Conservation (phyloP, 2,888 invertebrate genomes). For the Drosophila yooni region DNA sequence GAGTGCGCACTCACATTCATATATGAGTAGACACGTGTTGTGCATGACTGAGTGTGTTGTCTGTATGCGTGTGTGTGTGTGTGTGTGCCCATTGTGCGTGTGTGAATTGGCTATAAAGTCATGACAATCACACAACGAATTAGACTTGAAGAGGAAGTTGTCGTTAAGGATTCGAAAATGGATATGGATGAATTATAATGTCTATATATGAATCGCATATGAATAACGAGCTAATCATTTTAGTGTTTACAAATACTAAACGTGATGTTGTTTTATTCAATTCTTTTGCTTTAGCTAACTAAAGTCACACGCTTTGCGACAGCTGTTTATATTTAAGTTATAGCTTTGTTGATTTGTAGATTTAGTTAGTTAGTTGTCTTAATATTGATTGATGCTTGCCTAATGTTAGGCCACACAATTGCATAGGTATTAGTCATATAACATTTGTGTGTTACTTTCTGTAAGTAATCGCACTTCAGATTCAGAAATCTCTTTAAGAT, state of each 20-base stretch:
- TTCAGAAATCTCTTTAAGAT: neutral
- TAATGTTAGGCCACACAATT: too few species aligned
- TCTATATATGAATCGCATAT: slow-evolving; percentile 30
- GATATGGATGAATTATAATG: slow-evolving; percentile 47
- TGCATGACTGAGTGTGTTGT: slow-evolving; percentile 51
- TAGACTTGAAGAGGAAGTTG: slow-evolving; percentile 71
- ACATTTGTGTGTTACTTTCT: neutral
- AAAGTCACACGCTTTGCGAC: slow-evolving; percentile 19
- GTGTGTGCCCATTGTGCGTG: slow-evolving; percentile 29
- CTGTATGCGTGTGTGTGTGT: slow-evolving; percentile 27
- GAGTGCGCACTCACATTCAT: slow-evolving; percentile 63
- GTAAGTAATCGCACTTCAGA: neutral
- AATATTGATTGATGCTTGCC: neutral
- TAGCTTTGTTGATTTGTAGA: neutral
- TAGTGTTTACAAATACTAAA: slow-evolving; percentile 23
- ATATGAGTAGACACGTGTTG: slow-evolving; percentile 61
- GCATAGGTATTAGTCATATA: neutral
- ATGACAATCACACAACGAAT: slow-evolving; percentile 70
- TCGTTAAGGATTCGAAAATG: slow-evolving; percentile 65
- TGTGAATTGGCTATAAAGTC: slow-evolving; percentile 68
- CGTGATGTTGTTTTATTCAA: slow-evolving; percentile 5
- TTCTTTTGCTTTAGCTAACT: neutral
- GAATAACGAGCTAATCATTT: slow-evolving; percentile 31
- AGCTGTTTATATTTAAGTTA: slow-evolving; percentile 2
- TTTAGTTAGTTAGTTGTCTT: neutral